Conservation (phyloP, 2,113 vertebrate genomes). For the Calonectris borealis region DNA sequence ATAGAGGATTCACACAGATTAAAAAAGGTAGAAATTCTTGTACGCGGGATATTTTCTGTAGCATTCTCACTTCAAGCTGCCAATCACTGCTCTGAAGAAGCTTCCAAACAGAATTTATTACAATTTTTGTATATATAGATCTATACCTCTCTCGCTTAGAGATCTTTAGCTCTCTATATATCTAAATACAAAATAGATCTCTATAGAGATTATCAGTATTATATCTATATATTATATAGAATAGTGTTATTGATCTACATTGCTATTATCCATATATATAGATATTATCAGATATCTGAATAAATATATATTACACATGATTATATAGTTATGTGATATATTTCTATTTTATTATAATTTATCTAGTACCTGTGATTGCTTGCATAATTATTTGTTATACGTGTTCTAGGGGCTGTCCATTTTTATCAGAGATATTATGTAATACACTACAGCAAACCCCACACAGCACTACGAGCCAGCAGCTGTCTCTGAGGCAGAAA, state of each 20-base stretch:
- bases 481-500: neutral
- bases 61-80: neutral
- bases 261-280: neutral
- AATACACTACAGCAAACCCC: neutral
- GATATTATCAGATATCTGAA: neutral
- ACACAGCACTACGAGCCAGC: neutral
- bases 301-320: neutral
- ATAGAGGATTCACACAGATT: neutral
- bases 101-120: neutral
- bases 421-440: neutral
- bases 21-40: neutral
- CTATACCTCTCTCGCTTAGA: neutral
- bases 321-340: neutral
- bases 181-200: neutral
- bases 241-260: neutral
- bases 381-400: neutral
- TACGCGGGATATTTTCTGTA: neutral
- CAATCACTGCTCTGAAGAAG: neutral
- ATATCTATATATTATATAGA: neutral
- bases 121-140: neutral
- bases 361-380: neutral
- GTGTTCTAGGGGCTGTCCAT: neutral
- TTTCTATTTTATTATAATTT: neutral
- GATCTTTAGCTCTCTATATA: neutral
- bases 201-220: neutral